A percentile compares a stretch with the other conserved stretches of the same genome.
Evolutionary conservation across 1,140 invertebrate genomes (phyloP).

Genomic region (Diachasmimorpha longicaudata): DNA sequence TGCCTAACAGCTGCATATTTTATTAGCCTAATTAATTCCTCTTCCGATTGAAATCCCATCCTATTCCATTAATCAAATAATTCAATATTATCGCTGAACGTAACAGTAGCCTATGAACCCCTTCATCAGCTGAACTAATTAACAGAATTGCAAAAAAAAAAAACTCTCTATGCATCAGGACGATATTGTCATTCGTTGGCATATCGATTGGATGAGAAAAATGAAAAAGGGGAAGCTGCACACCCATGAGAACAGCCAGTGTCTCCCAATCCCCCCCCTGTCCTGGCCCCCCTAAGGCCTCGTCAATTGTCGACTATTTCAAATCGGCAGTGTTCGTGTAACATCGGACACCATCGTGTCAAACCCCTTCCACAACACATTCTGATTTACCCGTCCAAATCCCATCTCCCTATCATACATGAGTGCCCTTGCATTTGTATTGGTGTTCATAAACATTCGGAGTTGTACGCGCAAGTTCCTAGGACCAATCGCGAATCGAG

Average conservation of each 20-base stretch:
- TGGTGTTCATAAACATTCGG: not conserved
- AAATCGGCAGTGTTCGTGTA: slow-evolving; percentile 41
- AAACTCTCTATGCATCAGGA: slow-evolving; percentile 13
- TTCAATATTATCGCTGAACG: no score
- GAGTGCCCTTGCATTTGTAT: not conserved
- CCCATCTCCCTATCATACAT: not conserved
- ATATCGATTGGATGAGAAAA: slow-evolving; percentile 44
- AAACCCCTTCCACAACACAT: slow-evolving; percentile 1
- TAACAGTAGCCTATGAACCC: no score
- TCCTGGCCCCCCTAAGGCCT: slow-evolving; percentile 37
- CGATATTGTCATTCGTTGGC: slow-evolving; percentile 21
- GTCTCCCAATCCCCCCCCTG: slow-evolving; percentile 25
- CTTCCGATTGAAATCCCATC: no score
- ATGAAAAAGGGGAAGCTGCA: slow-evolving; percentile 57
- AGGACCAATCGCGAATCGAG: not conserved
- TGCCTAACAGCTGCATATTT: no score
- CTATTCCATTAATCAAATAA: no score
- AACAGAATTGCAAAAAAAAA: not conserved
- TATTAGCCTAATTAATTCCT: no score
- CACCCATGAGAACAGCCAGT: slow-evolving; percentile 50
- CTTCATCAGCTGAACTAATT: no score
- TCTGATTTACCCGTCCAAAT: not conserved
- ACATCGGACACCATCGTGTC: slow-evolving; percentile 31
- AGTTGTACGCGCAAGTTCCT: not conserved
- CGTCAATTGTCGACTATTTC: slow-evolving; percentile 56